Conservation (phyloP, 1,140 invertebrate species). For the Drosophila mauritiana region DNA sequence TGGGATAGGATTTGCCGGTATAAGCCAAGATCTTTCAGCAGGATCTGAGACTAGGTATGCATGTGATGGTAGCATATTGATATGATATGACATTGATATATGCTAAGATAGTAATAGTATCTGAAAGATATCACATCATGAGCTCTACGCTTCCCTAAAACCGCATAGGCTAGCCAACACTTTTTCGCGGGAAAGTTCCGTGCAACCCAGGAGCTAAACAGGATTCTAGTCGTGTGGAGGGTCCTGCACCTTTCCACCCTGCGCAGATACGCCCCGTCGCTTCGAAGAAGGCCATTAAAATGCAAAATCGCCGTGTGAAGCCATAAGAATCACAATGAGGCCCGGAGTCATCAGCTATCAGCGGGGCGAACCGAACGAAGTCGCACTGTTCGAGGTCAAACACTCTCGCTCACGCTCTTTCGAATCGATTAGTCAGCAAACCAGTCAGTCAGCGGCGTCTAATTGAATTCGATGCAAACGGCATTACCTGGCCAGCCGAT, state of each 20-base stretch:
- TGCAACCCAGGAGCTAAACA: constrained; percentile 5
- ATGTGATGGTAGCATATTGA: background rate
- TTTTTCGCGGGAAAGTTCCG: background rate
- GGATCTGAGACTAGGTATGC: background rate
- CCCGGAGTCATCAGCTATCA: constrained; percentile 52
- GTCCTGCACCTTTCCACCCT: constrained; percentile 30
- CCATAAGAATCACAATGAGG: constrained; percentile 75
- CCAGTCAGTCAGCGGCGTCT: constrained; percentile 55
- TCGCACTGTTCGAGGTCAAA: constrained; percentile 67
- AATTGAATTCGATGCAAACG: constrained; percentile 68
- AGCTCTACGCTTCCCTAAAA: background rate
- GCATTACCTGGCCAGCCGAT: constrained; percentile 29
- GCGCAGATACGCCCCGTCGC: constrained; percentile 34
- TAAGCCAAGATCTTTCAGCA: background rate
- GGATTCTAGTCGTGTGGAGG: constrained; percentile 25
- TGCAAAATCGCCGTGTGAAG: constrained; percentile 77
- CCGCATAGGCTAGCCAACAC: constrained; percentile 1
- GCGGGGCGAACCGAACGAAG: constrained; percentile 20
- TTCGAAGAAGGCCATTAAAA: constrained; percentile 57
- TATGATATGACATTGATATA: too few species aligned
- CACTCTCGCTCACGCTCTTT: constrained; percentile 44
- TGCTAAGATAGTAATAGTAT: too few species aligned
- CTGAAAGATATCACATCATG: background rate
- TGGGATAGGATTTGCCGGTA: background rate
- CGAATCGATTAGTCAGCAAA: constrained; percentile 57